phyloP scores from a whole-genome alignment of 1,140 invertebrate species.

The Sitophilus oryzae region DNA sequence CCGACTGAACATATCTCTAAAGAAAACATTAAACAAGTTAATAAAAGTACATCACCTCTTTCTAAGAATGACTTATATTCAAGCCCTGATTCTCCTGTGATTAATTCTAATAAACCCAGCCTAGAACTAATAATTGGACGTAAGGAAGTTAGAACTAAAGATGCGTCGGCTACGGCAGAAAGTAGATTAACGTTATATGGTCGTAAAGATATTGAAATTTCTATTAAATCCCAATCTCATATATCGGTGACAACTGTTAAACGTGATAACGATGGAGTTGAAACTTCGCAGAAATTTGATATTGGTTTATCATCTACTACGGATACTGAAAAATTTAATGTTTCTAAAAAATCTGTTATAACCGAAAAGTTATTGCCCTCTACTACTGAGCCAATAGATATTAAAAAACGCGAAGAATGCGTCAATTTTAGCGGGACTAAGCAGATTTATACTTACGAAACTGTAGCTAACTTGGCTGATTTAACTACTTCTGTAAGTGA shows the following conservation, averaged over 20 bases:
- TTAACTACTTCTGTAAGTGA: constrained; percentile 46
- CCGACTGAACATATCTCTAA: neutral
- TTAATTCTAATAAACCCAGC: constrained; percentile 32
- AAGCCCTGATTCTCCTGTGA: constrained; percentile 22
- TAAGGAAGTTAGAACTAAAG: constrained; percentile 48
- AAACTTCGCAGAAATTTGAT: constrained; percentile 46
- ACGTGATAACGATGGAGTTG: constrained; percentile 41
- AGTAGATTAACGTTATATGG: constrained; percentile 48
- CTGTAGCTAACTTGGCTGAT: constrained; percentile 36
- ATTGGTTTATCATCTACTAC: constrained; percentile 43
- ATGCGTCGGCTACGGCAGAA: constrained; percentile 48
- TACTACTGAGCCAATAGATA: constrained; percentile 29
- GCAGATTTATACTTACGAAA: constrained; percentile 47
- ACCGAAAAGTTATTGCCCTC: constrained; percentile 28
- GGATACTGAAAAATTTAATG: constrained; percentile 27
- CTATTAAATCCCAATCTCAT: constrained; percentile 49
- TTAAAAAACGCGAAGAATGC: constrained; percentile 46
- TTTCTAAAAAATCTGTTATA: neutral
- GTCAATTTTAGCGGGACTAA: constrained; percentile 49
- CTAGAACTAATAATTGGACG: constrained; percentile 49
- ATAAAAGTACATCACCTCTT: constrained; percentile 44
- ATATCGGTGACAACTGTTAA: constrained; percentile 47
- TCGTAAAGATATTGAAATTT: constrained; percentile 48
- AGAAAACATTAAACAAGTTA: constrained; percentile 15
- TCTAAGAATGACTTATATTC: constrained; percentile 19